These are phyloP conservation scores for Chlorodrepanis virens DNA, from an alignment of 2,113 vertebrate species.

Conservation along the genomic window DNA sequence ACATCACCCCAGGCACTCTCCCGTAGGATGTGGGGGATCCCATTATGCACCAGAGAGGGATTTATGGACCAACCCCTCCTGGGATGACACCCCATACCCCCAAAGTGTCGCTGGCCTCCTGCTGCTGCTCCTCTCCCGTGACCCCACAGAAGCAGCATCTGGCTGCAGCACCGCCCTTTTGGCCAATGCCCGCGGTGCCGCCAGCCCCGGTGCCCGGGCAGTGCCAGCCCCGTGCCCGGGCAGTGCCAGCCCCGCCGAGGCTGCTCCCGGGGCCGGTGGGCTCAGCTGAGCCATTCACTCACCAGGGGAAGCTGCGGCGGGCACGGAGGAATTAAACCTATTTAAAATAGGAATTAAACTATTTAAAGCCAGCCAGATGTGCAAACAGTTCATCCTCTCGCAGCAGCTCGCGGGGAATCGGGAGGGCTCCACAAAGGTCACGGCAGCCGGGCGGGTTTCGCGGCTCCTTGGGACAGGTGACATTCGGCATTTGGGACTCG, in stretches of 20 bases:
- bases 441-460: accelerated
- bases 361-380: slow-evolving; percentile 47
- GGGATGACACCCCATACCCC: not conserved
- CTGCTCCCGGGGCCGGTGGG: not conserved
- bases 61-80: not conserved
- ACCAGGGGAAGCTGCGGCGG: not conserved
- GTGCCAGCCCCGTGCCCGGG: accelerated
- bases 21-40: not conserved
- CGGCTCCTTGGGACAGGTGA: not conserved
- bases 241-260: accelerated
- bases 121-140: accelerated
- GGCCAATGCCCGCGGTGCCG: not conserved
- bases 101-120: accelerated
- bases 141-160: accelerated
- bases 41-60: accelerated
- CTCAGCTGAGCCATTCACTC: not conserved
- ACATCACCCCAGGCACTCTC: accelerated
- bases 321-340: not conserved
- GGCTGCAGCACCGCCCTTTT: accelerated
- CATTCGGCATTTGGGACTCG: not conserved
- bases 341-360: not conserved
- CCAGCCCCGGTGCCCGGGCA: accelerated
- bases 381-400: slow-evolving; percentile 46
- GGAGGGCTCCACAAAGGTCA: not conserved
- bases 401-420: not conserved